phyloP scores from a whole-genome alignment of 2,888 invertebrate species.

The Norana najaformis region DNA sequence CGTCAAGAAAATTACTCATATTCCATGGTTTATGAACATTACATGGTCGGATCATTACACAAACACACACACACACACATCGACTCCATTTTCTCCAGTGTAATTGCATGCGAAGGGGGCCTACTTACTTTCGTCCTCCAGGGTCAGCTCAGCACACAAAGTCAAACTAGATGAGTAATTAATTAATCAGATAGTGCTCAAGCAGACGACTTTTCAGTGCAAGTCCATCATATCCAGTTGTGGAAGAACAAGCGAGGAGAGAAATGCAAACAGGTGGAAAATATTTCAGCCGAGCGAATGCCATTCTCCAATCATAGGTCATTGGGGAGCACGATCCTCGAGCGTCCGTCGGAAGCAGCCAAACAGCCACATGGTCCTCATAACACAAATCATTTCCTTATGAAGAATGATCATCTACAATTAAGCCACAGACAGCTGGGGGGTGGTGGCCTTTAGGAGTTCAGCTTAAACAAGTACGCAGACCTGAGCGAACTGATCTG shows the following conservation, averaged over 20 bases:
- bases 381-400: constrained; percentile 5
- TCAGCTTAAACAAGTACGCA: neutral
- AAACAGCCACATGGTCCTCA: neutral
- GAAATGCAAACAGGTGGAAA: neutral
- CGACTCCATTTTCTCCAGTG: too few species aligned
- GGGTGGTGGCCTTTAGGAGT: neutral
- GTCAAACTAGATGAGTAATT: neutral
- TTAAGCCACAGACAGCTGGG: neutral
- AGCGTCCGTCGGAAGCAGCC: too few species aligned
- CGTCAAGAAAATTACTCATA: too few species aligned
- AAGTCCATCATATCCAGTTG: neutral
- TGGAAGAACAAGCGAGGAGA: neutral
- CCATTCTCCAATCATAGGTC: neutral
- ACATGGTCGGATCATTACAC: too few species aligned
- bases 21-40: too few species aligned
- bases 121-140: neutral
- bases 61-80: too few species aligned
- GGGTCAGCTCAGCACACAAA: neutral
- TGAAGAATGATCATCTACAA: too few species aligned
- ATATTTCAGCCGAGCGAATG: neutral
- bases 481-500: neutral
- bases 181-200: neutral
- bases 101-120: too few species aligned
- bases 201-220: neutral
- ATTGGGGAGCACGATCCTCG: too few species aligned